Conservation (phyloP, 2,888 invertebrate genomes). For the Psylliodes chrysocephalus region DNA sequence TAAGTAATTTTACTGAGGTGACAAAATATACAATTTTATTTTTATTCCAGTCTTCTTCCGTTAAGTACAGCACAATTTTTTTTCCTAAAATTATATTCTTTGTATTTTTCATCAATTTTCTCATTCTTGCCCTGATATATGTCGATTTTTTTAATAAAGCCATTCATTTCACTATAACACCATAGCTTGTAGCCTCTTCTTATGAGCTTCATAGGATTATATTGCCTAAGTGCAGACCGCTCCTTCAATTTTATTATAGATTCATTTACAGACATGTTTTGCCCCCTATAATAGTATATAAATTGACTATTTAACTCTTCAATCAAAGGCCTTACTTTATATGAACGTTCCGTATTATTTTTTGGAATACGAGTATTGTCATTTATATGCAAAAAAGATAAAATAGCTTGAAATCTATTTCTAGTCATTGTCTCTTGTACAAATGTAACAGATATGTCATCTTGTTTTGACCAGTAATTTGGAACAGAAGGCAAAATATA, state of each 20-base stretch:
- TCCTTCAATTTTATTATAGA: slow-evolving; percentile 23
- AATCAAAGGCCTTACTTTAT: no score
- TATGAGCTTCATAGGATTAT: no score
- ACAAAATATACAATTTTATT: slow-evolving; percentile 11
- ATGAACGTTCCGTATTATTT: not conserved
- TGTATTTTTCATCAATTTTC: not conserved
- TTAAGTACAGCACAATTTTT: slow-evolving; percentile 14
- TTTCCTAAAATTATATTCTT: slow-evolving; percentile 8
- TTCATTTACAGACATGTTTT: slow-evolving; percentile 25
- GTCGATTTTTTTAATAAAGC: slow-evolving; percentile 13
- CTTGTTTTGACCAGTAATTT: slow-evolving; percentile 5
- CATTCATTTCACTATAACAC: slow-evolving; percentile 18
- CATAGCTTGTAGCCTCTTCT: no score
- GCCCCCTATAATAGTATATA: not conserved
- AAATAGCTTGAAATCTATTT: slow-evolving; percentile 9
- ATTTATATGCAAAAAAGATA: slow-evolving; percentile 1
- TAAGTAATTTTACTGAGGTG: not conserved
- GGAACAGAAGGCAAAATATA: slow-evolving; percentile 1
- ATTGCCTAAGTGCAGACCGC: slow-evolving; percentile 8
- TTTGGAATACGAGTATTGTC: slow-evolving; percentile 3
- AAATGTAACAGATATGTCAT: not conserved
- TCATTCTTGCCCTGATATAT: slow-evolving; percentile 15
- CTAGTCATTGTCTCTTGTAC: slow-evolving; percentile 2
- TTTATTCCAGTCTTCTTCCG: slow-evolving; percentile 24
- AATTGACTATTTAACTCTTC: slow-evolving; percentile 16